Evolutionary conservation across 2,797 vertebrate species (phyloP), one percentile per base, ranked within the genome.

Genomic region (Hydrocynus forskahlii): DNA sequence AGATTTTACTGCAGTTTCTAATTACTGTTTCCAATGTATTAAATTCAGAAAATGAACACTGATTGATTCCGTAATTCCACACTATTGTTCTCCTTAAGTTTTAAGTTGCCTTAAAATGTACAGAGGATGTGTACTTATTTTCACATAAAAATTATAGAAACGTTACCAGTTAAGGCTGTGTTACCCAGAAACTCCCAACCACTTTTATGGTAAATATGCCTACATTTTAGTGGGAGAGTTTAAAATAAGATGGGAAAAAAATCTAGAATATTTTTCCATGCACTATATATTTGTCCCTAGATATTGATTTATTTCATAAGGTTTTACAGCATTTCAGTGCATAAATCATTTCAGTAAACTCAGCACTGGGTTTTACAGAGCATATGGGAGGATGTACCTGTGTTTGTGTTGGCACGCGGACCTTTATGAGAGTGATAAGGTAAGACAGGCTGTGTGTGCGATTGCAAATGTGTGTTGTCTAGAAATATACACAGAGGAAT

Each of bases 401-500:
- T 72, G 45, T 52, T 63, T 80, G 25, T 69, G 55, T 73, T 55
- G 54, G 63, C 69, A 50, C 52, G 67, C 14, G 21, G 14, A 54
- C 6, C 23, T 55, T 57, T 63, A 13, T 25, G 38, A 21, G 35
- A 57, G 50, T 57, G 29, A 83, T 66, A 19, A 52, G 54, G 9
- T 57, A 29, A 40, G 60, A 69, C 64, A 48, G 63, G 66, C 64
- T 54, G 29, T 70, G 59, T 74, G 78, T n/a, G 55, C 38, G 45
- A 62, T 8, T 70, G 70, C 63, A 52, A 35, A 78, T 82, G 84
- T 85, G 76, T 38, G 72, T 74, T 78, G 89, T 89, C 84, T 86
- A 89, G 52, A 88, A 87, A 87, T 86, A 54, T 86, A 88, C 87
- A 82, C 43, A 57, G 72, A 85, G 83, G 76, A 86, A 88, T 85